Base-by-base conservation (phyloP, 2,888 invertebrate species). In the Amiota mariae region DNA sequence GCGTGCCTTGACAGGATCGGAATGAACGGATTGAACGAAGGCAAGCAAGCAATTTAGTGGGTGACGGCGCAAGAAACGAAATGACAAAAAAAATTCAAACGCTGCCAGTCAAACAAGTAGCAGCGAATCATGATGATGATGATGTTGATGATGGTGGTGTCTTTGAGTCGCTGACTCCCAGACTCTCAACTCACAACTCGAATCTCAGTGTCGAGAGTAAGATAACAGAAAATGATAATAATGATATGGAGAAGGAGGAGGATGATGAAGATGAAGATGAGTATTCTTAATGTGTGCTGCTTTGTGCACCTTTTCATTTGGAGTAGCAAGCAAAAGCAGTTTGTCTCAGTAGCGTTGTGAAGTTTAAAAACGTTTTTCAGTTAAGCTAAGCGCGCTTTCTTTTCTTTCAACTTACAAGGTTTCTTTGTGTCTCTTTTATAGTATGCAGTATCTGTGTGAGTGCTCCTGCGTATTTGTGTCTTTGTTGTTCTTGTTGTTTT, bases 201-300 rank as follows among this genome's bases (percentile, higher is more conserved):
- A 36, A 2, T 36, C 36, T 36, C 36, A 36, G 36, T 36, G 36
- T 36, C 36, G 36, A 36, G 36, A 36, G 6, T 36, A 36, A 36
- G 36, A 36, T 6, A 36, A 36, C 36, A 36, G 36, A 48, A 24
- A 3, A 24, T 49, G 59, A 82, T 78, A 82, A 82, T 80, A 80
- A 81, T 82, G 11, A 57, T 18, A n/a, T n/a, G n/a, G 57, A 57
- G 9, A 8, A 3, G 15, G 10, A 57, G 15, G 82, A 71, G 73
- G 73, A 76, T 77, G 81, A 76, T 81, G 82, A 71, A 73, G 73
- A 76, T 77, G 81, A 76, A 80, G 82, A 81, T 77, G 77, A 78
- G 79, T 78, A 74, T 78, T 78, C 82, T 82, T 82, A 77, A 83
- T 80, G 75, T 79, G 73, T 73, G 72, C 72, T 73, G 73, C 76